Percentiles rank a stretch among this genome's conserved stretches.
phyloP scores from a whole-genome alignment of 2,888 invertebrate genomes.

The Drosophila gaucha region DNA sequence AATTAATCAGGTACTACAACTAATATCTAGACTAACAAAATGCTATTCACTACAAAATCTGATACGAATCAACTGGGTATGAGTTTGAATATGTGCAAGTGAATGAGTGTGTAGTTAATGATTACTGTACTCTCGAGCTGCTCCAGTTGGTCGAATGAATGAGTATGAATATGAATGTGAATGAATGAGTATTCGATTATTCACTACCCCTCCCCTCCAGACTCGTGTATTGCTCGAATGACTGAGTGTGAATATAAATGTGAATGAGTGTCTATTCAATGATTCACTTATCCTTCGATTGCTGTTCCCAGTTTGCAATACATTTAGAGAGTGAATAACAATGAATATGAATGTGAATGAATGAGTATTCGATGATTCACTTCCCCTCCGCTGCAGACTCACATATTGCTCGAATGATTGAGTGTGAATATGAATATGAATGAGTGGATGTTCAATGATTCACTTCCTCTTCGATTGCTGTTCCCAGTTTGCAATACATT shows the following conservation, averaged over 20 bases:
- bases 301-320: too few species aligned
- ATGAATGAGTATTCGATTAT: not conserved
- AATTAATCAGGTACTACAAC: not conserved
- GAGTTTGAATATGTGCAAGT: not conserved
- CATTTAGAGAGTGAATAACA: not conserved
- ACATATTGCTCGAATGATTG: too few species aligned
- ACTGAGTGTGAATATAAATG: not conserved
- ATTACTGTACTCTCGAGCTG: too few species aligned
- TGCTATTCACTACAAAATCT: not conserved
- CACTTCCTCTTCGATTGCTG: too few species aligned
- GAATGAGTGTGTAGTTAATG: not conserved
- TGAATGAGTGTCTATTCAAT: not conserved
- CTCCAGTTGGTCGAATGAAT: too few species aligned
- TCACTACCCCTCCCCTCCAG: slow-evolving; percentile 25
- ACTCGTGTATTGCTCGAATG: not conserved
- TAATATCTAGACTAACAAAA: not conserved
- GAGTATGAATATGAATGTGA: not conserved
- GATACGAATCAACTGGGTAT: too few species aligned
- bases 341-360: not conserved
- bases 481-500: too few species aligned
- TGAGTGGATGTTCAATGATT: too few species aligned
- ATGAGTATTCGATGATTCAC: not conserved
- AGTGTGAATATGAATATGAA: not conserved
- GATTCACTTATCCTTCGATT: not conserved
- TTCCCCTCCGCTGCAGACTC: slow-evolving; percentile 24